A percentile compares a stretch with the other conserved stretches of the same genome.
Conservation (phyloP, 1,140 invertebrate species). For the Penaeus japonicus region DNA sequence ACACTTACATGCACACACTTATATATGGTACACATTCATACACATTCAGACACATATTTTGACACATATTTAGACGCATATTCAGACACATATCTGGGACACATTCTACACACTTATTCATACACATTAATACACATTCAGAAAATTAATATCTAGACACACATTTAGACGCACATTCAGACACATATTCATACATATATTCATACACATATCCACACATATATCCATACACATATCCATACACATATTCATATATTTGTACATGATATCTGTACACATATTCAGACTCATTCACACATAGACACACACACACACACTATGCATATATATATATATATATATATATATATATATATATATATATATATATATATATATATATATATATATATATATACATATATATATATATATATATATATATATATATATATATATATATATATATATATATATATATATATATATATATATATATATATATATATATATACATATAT, state of each 20-base stretch:
- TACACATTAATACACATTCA: neutral
- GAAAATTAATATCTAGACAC: neutral
- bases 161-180: neutral
- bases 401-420: too few species aligned
- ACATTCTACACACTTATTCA: neutral
- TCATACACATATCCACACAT: neutral
- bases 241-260: neutral
- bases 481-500: too few species aligned
- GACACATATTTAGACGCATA: neutral
- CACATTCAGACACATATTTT: neutral
- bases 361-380: neutral
- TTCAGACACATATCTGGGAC: neutral
- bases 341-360: neutral
- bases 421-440: too few species aligned
- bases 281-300: neutral
- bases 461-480: too few species aligned
- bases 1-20: neutral
- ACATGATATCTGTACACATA: neutral
- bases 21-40: neutral
- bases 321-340: neutral
- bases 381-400: neutral
- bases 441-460: too few species aligned
- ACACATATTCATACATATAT: neutral
- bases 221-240: neutral
- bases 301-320: neutral